Percentiles rank a stretch among this genome's conserved stretches.
phyloP scores from a whole-genome alignment of 2,113 vertebrate species.

The Pelmatolapia mariae region DNA sequence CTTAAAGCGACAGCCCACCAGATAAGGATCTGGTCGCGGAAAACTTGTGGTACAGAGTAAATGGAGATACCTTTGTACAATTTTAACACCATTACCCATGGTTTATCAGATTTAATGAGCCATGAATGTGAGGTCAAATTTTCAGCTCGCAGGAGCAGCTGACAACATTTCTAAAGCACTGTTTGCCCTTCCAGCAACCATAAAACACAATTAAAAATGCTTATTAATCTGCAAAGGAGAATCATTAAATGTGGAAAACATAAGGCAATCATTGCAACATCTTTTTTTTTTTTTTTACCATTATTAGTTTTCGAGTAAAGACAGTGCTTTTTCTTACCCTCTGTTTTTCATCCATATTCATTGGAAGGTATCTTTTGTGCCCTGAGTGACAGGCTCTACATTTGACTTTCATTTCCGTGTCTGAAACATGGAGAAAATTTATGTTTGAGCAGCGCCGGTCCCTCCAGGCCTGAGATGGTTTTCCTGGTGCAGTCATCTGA shows the following conservation, averaged over 20 bases:
- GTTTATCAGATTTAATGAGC: constrained; percentile 57
- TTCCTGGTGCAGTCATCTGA: constrained; percentile 36
- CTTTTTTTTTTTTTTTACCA: not conserved
- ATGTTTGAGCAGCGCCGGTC: constrained; percentile 33
- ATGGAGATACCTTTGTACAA: constrained; percentile 51
- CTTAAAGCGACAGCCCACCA: constrained; percentile 63
- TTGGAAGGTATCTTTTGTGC: not conserved
- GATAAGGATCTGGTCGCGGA: constrained; percentile 60
- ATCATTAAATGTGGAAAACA: constrained; percentile 21
- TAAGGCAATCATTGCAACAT: not conserved
- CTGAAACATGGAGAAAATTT: constrained; percentile 37
- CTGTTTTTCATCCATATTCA: not conserved
- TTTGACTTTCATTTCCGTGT: constrained; percentile 40
- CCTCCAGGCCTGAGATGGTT: constrained; percentile 23
- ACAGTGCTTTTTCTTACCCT: not conserved
- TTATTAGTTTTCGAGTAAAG: not conserved
- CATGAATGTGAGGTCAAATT: constrained; percentile 26
- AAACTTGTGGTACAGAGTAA: constrained; percentile 42
- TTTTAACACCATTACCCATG: constrained; percentile 37
- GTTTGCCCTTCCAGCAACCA: not conserved
- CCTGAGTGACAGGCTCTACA: constrained; percentile 29
- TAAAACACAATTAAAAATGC: constrained; percentile 3
- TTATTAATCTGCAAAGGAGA: not conserved
- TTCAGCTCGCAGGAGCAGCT: not conserved
- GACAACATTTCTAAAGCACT: constrained; percentile 6